Conservation (phyloP, 1,140 invertebrate genomes). For the Drosophila miranda region DNA sequence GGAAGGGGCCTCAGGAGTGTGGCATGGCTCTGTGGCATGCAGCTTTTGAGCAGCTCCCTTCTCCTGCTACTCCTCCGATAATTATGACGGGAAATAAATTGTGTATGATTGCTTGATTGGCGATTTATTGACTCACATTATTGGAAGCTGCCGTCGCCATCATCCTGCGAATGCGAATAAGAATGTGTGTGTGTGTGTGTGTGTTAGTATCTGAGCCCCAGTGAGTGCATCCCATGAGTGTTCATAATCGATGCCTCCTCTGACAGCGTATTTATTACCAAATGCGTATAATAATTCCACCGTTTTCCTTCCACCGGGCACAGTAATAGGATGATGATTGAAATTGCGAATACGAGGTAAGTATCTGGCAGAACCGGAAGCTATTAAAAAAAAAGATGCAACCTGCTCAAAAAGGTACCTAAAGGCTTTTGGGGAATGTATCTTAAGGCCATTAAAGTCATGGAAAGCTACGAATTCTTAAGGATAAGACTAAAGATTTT, state of each 20-base stretch:
- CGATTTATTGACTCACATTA: constrained; percentile 82
- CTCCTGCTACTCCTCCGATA: constrained; percentile 45
- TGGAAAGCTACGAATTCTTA: too few relatives aligned
- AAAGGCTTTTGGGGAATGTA: too few relatives aligned
- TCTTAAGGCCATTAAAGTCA: too few relatives aligned
- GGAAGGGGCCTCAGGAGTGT: background rate
- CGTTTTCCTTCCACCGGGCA: constrained; percentile 18
- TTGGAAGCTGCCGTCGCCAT: constrained; percentile 72
- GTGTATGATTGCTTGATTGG: constrained; percentile 82
- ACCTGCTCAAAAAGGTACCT: background rate
- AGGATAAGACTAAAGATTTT: too few relatives aligned
- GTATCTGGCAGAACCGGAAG: constrained; percentile 57
- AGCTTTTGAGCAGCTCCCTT: constrained; percentile 21
- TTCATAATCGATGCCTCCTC: constrained; percentile 73
- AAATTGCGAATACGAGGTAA: constrained; percentile 41
- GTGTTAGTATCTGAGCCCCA: too few relatives aligned
- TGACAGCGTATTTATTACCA: constrained; percentile 79
- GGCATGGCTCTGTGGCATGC: background rate
- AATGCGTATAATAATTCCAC: constrained; percentile 62
- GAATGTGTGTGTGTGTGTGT: background rate
- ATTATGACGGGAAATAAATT: constrained; percentile 82
- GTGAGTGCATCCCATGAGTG: constrained; percentile 70
- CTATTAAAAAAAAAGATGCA: constrained; percentile 50
- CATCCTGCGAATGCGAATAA: constrained; percentile 23
- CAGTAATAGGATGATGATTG: constrained; percentile 58